phyloP scores from a whole-genome alignment of 1,140 invertebrate species.

The Helicoverpa zea region DNA sequence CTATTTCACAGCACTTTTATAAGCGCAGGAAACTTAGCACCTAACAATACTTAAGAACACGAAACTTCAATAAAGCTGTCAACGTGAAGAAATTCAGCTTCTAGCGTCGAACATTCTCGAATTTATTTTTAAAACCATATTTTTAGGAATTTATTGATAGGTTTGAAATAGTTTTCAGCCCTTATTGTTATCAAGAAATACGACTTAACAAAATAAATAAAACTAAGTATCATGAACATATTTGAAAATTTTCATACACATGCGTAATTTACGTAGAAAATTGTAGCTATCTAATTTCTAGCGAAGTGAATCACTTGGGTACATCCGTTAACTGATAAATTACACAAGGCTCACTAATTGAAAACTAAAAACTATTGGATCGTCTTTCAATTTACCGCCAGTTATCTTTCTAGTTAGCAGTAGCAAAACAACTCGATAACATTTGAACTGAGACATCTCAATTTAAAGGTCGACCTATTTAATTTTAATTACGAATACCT shows the following conservation, averaged over 20 bases:
- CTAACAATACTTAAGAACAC: not conserved
- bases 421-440: conserved; percentile 26
- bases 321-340: conserved; percentile 26
- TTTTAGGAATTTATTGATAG: not conserved
- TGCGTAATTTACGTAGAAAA: conserved; percentile 19
- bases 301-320: conserved; percentile 23
- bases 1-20: not conserved
- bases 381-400: conserved; percentile 37
- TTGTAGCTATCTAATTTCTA: conserved; percentile 31
- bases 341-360: conserved; percentile 28
- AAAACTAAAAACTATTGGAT: conserved; percentile 23
- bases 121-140: not conserved
- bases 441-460: conserved; percentile 32
- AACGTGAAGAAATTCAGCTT: not conserved
- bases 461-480: not conserved
- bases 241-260: not conserved
- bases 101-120: not conserved
- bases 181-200: not conserved
- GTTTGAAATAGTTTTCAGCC: not conserved
- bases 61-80: not conserved
- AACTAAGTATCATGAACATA: not conserved
- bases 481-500: not conserved
- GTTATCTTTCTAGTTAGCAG: conserved; percentile 4
- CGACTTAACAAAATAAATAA: not conserved
- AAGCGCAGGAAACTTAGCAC: not conserved